phyloP scores from a whole-genome alignment of 92 coral and sea anemone genomes.

The Parazoanthus atlanticus region DNA sequence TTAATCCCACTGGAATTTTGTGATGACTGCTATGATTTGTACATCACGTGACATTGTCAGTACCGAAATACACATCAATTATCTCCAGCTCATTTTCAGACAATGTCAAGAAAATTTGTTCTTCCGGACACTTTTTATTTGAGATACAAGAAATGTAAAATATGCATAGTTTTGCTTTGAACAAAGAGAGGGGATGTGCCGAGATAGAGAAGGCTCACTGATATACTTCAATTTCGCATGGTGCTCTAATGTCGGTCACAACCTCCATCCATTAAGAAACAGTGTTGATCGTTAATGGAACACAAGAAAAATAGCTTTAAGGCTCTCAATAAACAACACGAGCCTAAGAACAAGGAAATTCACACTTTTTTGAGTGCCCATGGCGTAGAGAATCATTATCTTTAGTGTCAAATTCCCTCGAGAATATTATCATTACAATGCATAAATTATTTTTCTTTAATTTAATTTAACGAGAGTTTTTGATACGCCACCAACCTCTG shows the following conservation, averaged over 20 bases:
- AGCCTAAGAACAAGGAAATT: background rate
- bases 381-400: background rate
- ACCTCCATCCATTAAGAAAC: background rate
- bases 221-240: background rate
- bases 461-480: background rate
- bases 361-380: slow-evolving; percentile 18
- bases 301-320: background rate
- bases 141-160: slow-evolving; percentile 2
- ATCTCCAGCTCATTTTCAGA: background rate
- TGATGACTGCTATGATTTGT: background rate
- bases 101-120: background rate
- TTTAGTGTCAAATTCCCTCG: slow-evolving; percentile 15
- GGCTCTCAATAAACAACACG: slow-evolving; percentile 4
- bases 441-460: slow-evolving; percentile 5
- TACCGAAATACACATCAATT: background rate
- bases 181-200: slow-evolving; percentile 5
- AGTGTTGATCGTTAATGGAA: background rate
- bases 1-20: background rate
- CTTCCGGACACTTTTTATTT: background rate
- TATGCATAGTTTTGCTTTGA: slow-evolving; percentile 38
- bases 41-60: slow-evolving; percentile 24
- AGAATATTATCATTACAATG: slow-evolving; percentile 8
- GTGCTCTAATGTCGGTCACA: background rate
- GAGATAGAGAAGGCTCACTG: background rate
- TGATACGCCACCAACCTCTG: background rate